These are phyloP conservation scores for Pteronotus mesoamericanus DNA, from an alignment of 2,797 vertebrate genomes.

Conservation along the genomic window DNA sequence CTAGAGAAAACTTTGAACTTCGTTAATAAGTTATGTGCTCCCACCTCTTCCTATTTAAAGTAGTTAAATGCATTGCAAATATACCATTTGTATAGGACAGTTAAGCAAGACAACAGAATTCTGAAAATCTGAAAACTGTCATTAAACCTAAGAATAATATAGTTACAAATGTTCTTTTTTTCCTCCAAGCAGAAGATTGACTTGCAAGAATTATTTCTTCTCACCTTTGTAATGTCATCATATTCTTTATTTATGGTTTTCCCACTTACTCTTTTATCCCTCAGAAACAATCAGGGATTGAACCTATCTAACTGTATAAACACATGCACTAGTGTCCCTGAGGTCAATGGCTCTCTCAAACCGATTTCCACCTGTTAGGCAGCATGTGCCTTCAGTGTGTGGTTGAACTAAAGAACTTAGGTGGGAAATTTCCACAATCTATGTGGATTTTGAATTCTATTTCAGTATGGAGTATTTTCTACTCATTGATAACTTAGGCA, in stretches of 20 bases:
- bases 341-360: not conserved
- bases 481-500: slow-evolving; percentile 22
- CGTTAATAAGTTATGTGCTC: not conserved
- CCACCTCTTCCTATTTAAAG: not conserved
- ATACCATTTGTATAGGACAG: not conserved
- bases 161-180: not conserved
- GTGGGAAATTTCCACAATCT: not conserved
- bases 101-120: not conserved
- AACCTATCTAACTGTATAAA: slow-evolving; percentile 9
- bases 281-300: slow-evolving; percentile 19
- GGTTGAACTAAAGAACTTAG: not conserved
- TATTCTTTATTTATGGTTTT: slow-evolving; percentile 29
- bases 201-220: slow-evolving; percentile 49
- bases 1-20: not conserved
- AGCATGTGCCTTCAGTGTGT: not conserved
- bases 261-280: slow-evolving; percentile 39
- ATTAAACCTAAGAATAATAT: not conserved
- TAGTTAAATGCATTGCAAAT: not conserved
- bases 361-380: slow-evolving; percentile 26
- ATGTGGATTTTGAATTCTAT: not conserved
- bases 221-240: slow-evolving; percentile 38
- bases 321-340: not conserved
- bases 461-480: not conserved
- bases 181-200: not conserved
- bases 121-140: slow-evolving; percentile 6